Evolutionary conservation across 2,888 invertebrate species (phyloP).

Genomic region (Eugnorisma glareosa): DNA sequence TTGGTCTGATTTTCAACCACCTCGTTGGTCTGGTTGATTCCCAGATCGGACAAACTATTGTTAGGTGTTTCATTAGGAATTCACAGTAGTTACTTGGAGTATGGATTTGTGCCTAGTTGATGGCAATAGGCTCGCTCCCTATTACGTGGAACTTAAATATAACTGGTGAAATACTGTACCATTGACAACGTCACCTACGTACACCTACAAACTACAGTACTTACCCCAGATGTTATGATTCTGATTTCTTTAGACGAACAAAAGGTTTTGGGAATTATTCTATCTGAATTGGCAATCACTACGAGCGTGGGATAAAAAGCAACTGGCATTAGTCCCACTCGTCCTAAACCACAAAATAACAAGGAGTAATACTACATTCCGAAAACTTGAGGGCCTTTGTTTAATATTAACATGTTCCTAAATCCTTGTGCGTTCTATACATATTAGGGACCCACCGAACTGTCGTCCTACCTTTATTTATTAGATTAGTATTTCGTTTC

Average conservation of each 20-base stretch:
- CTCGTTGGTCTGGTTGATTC: background rate
- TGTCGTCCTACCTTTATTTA: conserved; percentile 48
- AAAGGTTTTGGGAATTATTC: background rate
- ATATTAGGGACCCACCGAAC: conserved; percentile 32
- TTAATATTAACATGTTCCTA: conserved; percentile 51
- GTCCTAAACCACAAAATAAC: conserved; percentile 27
- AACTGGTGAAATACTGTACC: background rate
- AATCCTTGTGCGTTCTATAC: conserved; percentile 38
- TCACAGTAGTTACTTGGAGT: background rate
- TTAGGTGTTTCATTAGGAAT: background rate
- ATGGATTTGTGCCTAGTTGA: background rate
- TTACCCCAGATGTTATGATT: background rate
- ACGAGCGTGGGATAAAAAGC: background rate
- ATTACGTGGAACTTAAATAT: background rate
- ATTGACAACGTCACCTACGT: background rate
- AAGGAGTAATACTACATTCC: conserved; percentile 16
- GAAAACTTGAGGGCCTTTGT: conserved; percentile 33
- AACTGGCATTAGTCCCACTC: background rate
- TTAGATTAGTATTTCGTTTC: conserved; percentile 28
- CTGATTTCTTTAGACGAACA: background rate
- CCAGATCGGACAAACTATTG: background rate
- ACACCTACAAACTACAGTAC: background rate
- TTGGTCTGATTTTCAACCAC: background rate
- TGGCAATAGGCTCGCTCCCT: background rate
- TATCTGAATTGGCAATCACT: background rate